Conservation (phyloP, 2,113 vertebrate species). For the Catharus fuscescens region DNA sequence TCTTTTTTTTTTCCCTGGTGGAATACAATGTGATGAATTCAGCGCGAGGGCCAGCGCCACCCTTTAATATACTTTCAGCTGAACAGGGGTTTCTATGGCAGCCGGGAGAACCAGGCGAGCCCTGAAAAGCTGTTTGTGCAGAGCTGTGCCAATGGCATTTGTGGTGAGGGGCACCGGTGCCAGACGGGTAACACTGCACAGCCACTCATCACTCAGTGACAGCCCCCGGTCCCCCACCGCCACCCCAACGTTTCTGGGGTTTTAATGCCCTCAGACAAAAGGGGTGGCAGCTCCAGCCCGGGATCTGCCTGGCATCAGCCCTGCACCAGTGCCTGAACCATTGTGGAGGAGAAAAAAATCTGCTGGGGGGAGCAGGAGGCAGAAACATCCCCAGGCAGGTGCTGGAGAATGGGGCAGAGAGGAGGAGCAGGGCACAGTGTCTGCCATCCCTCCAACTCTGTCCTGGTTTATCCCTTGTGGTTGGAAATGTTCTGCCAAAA, state of each 20-base stretch:
- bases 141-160: slow-evolving; percentile 45
- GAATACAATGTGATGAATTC: slow-evolving; percentile 61
- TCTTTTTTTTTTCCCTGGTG: background rate
- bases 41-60: slow-evolving; percentile 29
- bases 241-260: background rate
- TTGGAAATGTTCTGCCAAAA: rapidly evolving
- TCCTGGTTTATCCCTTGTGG: rapidly evolving
- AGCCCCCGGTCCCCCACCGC: background rate
- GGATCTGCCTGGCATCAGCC: background rate
- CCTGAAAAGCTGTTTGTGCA: slow-evolving; percentile 47
- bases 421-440: background rate
- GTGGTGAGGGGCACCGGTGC: slow-evolving; percentile 40
- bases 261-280: slow-evolving; percentile 26
- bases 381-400: background rate
- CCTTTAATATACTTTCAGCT: slow-evolving; percentile 54
- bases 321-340: rapidly evolving
- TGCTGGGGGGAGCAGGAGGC: background rate
- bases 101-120: slow-evolving; percentile 49
- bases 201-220: background rate
- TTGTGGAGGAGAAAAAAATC: background rate
- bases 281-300: rapidly evolving
- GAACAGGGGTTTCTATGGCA: slow-evolving; percentile 68
- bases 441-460: background rate
- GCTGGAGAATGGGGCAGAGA: background rate
- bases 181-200: background rate